Base-by-base conservation (phyloP, 2,113 vertebrate species). In the Amphiprion percula region DNA sequence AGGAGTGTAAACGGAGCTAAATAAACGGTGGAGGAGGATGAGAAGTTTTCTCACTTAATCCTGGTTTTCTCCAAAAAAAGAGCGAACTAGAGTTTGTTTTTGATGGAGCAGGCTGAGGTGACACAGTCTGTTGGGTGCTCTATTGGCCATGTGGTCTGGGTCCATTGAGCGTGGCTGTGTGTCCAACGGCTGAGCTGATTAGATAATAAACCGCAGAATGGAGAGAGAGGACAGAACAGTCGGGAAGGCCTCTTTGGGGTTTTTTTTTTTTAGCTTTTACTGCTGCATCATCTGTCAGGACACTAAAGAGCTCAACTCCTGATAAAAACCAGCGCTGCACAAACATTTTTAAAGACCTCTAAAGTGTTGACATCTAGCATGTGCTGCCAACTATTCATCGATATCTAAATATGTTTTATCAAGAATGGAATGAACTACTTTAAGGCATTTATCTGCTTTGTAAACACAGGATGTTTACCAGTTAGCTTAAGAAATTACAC, bases 71-170 rank as follows among this genome's bases (percentile, higher is more conserved):
- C 74, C 56, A 81, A 86, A 82, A 85, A 80, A 72, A 85, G 28
- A 30, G 68, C 21, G 37, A 90, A 88, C 82, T 39, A 78, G 89
- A 21, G 21, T 95, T 94, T 95, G 93, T 94, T 95, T 95, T 93
- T 90, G 81, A 94, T 94, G 90, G 88, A 82, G 90, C 88, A 73
- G 90, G 91, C 87, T 91, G 88, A 89, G 92, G 94, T 93, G 94
- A 94, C 93, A 94, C 94, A 95, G 93, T 93, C 93, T 93, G 92
- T 91, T 94, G 91, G 92, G 90, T 88, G 85, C 92, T 95, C 93
- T 91, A 94, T 95, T 94, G 93, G 92, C 93, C 94, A 88, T 94
- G 92, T 87, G 90, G 92, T 92, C 87, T 92, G 87, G 92, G 90
- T 94, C 93, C 92, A 94, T 83, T 92, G 91, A 94, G 83, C 86